A percentile compares a stretch with the other conserved stretches of the same genome.
Conservation (phyloP, 2,888 invertebrate genomes). For the Podabrus alpinus region DNA sequence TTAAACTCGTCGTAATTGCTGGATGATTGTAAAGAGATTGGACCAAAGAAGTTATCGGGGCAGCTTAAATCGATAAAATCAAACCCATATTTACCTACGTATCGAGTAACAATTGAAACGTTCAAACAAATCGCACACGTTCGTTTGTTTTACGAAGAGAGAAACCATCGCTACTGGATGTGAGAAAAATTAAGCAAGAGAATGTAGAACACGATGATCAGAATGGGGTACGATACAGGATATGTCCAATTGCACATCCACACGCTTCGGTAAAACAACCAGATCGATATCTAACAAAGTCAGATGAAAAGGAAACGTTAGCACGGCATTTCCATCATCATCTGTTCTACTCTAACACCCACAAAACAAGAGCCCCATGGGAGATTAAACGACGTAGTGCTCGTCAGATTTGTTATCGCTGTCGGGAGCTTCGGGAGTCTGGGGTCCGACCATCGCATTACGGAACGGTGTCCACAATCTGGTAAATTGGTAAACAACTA, state of each 20-base stretch:
- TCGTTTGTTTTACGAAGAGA: background rate
- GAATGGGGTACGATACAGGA: conserved; percentile 19
- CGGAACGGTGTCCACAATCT: conserved; percentile 35
- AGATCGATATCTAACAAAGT: conserved; percentile 44
- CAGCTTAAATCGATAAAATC: background rate
- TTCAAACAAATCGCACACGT: background rate
- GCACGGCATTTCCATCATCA: conserved; percentile 44
- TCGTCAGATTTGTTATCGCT: conserved; percentile 31
- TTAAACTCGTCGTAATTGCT: background rate
- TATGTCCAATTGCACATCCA: conserved; percentile 33
- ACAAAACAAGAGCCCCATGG: conserved; percentile 21
- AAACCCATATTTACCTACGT: background rate
- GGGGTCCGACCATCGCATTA: conserved; percentile 24
- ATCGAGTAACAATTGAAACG: background rate
- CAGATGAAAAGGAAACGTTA: conserved; percentile 45
- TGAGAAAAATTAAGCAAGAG: conserved; percentile 24
- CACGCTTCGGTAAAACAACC: conserved; percentile 30
- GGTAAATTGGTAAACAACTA: conserved; percentile 40
- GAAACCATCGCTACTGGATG: background rate
- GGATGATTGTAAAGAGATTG: background rate
- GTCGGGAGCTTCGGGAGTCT: conserved; percentile 25
- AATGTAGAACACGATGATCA: conserved; percentile 15
- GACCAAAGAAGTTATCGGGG: background rate
- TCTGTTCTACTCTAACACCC: conserved; percentile 39
- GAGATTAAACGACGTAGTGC: conserved; percentile 30